These are phyloP conservation scores for Silurus glanis DNA, from an alignment of 2,113 vertebrate species.

Conservation along the genomic window DNA sequence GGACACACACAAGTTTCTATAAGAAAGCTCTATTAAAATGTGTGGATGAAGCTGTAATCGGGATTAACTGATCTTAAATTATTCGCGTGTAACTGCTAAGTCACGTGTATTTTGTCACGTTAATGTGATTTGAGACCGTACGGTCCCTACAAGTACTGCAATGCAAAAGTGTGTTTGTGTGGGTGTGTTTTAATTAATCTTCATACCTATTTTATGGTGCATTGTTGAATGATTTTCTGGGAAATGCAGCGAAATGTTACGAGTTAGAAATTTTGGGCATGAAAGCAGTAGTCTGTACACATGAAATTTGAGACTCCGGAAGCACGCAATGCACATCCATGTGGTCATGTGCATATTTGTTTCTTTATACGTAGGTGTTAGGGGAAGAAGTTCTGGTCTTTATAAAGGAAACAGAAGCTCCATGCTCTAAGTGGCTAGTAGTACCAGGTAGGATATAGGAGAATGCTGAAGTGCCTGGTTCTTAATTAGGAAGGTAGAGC, in stretches of 20 bases:
- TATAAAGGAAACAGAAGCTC: background rate
- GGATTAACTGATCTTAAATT: background rate
- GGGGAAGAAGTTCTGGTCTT: background rate
- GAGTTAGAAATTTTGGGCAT: background rate
- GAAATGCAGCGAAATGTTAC: background rate
- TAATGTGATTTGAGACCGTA: background rate
- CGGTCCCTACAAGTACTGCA: background rate
- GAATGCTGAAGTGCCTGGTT: slow-evolving; percentile 41
- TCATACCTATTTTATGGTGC: background rate
- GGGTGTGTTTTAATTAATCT: background rate
- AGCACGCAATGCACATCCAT: background rate
- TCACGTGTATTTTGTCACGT: background rate
- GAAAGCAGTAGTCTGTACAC: background rate
- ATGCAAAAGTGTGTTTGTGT: background rate
- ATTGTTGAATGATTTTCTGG: background rate
- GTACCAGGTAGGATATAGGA: slow-evolving; percentile 24
- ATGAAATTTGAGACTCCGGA: background rate
- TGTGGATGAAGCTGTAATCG: background rate
- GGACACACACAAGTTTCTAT: background rate
- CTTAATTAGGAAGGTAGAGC: slow-evolving; percentile 78
- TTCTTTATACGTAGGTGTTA: background rate
- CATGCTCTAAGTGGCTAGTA: background rate
- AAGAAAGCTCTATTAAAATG: background rate
- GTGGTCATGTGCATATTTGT: background rate
- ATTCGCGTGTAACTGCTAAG: background rate